Evolutionary conservation across 2,797 vertebrate species (phyloP), one percentile per base, ranked within the genome.

Genomic region (Coregonus suidteri): DNA sequence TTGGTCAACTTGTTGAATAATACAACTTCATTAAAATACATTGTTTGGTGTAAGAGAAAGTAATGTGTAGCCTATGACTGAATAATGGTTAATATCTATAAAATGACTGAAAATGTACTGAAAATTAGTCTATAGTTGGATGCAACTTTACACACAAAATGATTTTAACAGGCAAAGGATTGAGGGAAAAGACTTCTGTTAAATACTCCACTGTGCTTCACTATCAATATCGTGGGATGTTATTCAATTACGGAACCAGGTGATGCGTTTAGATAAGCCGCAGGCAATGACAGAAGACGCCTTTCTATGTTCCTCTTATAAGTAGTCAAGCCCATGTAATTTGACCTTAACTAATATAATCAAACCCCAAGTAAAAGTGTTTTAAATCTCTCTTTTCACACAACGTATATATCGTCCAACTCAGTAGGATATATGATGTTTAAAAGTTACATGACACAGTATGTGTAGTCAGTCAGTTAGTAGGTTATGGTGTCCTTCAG

Each of bases 401-500:
- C 73, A 86, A 80, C 65, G 2, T 1, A 70, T 1, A 70, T 82
- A 81, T 71, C 64, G 73, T 66, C 53, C 14, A 73, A n/a, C 14
- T 53, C 16, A 16, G 82, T 73, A 74, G 79, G 59, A 64, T 82
- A 16, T 34, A 18, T 31, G 25, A 30, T 35, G 66, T 68, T 18
- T 37, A 34, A 35, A 6, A 68, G 66, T 68, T 35, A 18, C 5
- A 4, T 75, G 59, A 70, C 41, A 47, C 81, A 81, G 73, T 76
- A 59, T 85, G 52, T 87, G 85, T 80, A 68, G 71, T 65, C 35
- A 15, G 59, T 53, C 41, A 59, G 35, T 41, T 71, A 67, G 11
- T 71, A 65, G 91, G 91, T 92, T 92, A 89, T 79, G 75, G 74
- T 90, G 89, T 90, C 89, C 89, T 87, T 81, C 86, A 77, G 67